phyloP scores from a whole-genome alignment of 2,113 vertebrate species.

The Sinocyclocheilus grahami region DNA sequence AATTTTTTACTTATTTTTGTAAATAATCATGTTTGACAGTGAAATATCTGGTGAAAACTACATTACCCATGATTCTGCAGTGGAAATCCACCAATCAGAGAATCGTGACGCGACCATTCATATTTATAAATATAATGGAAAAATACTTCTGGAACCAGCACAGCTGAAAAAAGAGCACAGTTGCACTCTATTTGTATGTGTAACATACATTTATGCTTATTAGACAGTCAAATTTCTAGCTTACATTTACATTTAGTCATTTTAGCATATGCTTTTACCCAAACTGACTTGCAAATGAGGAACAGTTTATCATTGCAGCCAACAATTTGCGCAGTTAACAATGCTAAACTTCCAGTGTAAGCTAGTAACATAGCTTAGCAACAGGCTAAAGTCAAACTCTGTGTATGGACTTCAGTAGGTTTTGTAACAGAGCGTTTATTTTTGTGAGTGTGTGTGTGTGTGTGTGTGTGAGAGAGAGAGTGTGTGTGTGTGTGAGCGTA shows the following conservation, averaged over 20 bases:
- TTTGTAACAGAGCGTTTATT: background rate
- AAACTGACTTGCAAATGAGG: background rate
- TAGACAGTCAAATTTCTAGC: background rate
- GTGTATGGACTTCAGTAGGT: too few species aligned
- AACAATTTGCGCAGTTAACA: background rate
- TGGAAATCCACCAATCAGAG: background rate
- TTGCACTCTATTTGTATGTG: background rate
- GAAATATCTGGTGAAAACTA: background rate
- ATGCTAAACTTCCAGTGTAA: background rate
- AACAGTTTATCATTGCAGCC: background rate
- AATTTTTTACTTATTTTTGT: background rate
- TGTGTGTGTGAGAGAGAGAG: too few species aligned
- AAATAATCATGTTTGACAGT: background rate
- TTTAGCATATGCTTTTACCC: background rate
- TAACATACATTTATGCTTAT: background rate
- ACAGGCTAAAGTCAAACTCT: background rate
- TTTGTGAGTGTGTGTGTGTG: background rate
- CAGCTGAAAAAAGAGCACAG: background rate
- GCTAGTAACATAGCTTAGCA: background rate
- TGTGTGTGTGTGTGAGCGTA: background rate
- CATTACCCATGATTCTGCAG: background rate
- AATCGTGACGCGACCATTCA: background rate
- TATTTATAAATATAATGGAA: too few species aligned
- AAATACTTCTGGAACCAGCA: background rate
- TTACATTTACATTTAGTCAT: background rate